Evolutionary conservation across 2,888 invertebrate genomes (phyloP).

Genomic region (Melanostoma scalare): DNA sequence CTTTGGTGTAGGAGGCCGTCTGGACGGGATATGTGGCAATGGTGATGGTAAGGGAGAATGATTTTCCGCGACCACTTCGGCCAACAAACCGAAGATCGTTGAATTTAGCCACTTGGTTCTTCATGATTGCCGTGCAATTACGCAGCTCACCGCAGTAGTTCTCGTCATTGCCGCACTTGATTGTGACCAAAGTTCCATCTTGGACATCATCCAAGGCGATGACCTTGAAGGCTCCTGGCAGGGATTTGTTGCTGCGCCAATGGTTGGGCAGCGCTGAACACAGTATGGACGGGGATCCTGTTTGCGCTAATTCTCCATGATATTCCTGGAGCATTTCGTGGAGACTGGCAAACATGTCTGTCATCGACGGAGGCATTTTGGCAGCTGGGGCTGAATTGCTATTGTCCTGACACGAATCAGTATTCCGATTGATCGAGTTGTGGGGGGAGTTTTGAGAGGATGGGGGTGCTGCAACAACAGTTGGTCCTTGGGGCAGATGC

Average conservation of each 20-base stretch:
- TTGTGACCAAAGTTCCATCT: conserved; percentile 96
- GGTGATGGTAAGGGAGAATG: conserved; percentile 96
- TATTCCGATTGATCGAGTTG: conserved; percentile 33
- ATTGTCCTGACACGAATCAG: conserved; percentile 55
- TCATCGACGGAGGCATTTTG: conserved; percentile 85
- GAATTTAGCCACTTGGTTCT: conserved; percentile 99
- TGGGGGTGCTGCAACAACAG: conserved; percentile 78
- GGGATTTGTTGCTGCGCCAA: conserved; percentile 98
- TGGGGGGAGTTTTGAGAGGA: conserved; percentile 74
- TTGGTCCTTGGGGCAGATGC: conserved; percentile 81
- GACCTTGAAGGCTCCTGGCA: conserved; percentile 98
- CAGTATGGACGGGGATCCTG: conserved; percentile 96
- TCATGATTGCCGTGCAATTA: conserved; percentile 97
- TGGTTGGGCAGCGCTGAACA: conserved; percentile 97
- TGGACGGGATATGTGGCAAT: conserved; percentile 89
- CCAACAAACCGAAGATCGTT: conserved; percentile 99
- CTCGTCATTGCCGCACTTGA: conserved; percentile 98
- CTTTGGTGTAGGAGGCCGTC: conserved; percentile 96
- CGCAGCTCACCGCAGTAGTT: conserved; percentile 97
- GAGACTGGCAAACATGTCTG: conserved; percentile 89
- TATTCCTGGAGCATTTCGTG: conserved; percentile 92
- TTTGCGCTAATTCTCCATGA: conserved; percentile 96
- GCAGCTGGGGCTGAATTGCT: conserved; percentile 74
- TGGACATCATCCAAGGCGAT: conserved; percentile 95
- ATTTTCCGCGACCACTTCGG: conserved; percentile 97